Conservation (phyloP, 2,888 invertebrate genomes). For the Creontiades dilutus region DNA sequence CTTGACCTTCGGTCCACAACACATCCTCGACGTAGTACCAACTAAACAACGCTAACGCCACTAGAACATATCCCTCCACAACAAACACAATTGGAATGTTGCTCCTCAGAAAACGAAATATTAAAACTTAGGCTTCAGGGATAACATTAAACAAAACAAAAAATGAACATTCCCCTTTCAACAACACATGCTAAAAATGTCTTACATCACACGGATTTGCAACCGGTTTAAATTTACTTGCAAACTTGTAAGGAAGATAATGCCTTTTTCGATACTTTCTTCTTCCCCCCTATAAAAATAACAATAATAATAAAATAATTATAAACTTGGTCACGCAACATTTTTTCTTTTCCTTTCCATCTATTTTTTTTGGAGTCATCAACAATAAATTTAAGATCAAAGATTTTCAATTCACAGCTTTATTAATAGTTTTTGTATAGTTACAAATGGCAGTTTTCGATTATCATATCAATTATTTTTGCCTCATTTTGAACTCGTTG, state of each 20-base stretch:
- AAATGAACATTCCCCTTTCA: background rate
- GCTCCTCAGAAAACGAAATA: background rate
- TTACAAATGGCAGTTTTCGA: conserved; percentile 1
- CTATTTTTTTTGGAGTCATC: background rate
- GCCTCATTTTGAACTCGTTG: background rate
- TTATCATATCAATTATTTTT: background rate
- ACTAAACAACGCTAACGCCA: background rate
- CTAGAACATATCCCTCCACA: background rate
- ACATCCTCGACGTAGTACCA: conserved; percentile 17
- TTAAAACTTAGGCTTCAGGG: background rate
- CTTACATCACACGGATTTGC: no score
- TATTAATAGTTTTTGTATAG: background rate
- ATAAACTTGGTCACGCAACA: background rate
- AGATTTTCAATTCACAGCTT: conserved; percentile 18
- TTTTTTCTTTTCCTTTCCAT: background rate
- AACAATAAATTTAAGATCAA: background rate
- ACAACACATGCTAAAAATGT: background rate
- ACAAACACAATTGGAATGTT: conserved; percentile 28
- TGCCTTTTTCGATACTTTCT: background rate
- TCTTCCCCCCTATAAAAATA: background rate
- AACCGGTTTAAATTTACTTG: no score
- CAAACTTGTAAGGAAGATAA: no score
- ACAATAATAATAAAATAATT: background rate
- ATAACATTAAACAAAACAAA: background rate
- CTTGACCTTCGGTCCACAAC: background rate